These are phyloP conservation scores for Desmodus rotundus DNA, from an alignment of 2,113 vertebrate species.

Conservation along the genomic window DNA sequence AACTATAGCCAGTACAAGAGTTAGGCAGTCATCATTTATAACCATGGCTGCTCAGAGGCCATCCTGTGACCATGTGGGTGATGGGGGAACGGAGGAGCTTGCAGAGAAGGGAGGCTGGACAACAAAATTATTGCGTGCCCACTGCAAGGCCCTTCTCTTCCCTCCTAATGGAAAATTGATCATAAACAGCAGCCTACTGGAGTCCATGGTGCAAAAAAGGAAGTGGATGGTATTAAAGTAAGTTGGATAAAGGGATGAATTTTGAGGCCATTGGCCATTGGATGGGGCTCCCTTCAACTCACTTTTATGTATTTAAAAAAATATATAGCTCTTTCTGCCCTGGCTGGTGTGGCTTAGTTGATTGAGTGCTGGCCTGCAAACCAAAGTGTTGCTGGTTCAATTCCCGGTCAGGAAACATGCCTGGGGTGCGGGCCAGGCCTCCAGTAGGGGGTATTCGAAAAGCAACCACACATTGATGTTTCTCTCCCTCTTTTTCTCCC, in stretches of 20 bases:
- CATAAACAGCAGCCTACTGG: background rate
- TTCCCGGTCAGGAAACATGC: no score
- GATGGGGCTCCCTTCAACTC: background rate
- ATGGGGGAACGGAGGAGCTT: background rate
- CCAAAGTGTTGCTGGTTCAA: no score
- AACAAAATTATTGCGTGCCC: background rate
- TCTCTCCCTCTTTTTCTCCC: no score
- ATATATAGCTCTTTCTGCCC: background rate
- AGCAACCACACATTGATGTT: no score
- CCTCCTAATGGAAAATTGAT: background rate
- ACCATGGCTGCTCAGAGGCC: background rate
- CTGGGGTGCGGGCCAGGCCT: no score
- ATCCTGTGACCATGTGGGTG: background rate
- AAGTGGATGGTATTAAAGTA: background rate
- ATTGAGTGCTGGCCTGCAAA: no score
- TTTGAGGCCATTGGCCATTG: background rate
- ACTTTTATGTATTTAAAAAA: background rate
- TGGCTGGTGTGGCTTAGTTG: no score
- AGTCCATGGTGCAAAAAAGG: background rate
- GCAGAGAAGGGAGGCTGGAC: background rate
- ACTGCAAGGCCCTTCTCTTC: background rate
- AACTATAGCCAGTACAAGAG: background rate
- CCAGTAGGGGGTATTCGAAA: no score
- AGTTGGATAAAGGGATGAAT: conserved; percentile 7
- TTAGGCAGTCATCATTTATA: background rate